Evolutionary conservation across 2,888 invertebrate genomes (phyloP), one percentile per base, ranked within the genome.

Genomic region (Anoncus sp.): DNA sequence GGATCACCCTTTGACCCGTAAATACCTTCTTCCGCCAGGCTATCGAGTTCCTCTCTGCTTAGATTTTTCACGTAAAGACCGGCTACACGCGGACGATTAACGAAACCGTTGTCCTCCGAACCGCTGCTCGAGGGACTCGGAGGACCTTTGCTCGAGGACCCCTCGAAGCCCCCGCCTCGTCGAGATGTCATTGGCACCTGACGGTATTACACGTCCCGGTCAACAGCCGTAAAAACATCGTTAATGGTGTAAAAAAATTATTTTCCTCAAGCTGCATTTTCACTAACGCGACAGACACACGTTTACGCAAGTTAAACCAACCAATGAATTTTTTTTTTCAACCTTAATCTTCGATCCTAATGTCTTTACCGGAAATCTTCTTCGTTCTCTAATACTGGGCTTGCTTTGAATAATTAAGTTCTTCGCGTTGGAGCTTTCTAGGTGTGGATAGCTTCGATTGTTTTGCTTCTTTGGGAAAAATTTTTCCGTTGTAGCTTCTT

Each of bases 121-220:
- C 87, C 85, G 83, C 88, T 87, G 85, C 89, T 88, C 85, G 88
- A 86, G 87, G 89, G 87, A 88, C 86, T 89, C 82, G 86, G 85
- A 85, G 89, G 87, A 84, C 86, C 87, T 84, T 87, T 86, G 70
- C 83, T 70, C 74, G 79, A 81, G 75, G 72, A 84, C 85, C 87
- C 89, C 86, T 88, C 87, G 79, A 79, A 66, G 85, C 89, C 90
- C 86, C 87, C 90, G 85, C 85, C 86, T 82, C 88, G 87, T 85
- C 89, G 88, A 83, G 90, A 88, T 88, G 89, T 90, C 90, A 90
- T 90, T 90, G 89, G 86, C 83, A 75, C 75, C 67, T n/a, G 53
- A 70, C 60, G 49, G 63, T 55, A 67, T 75, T 60, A 31, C 45
- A 63, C 40, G 60, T 75, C 65, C 63, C 53, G 24, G 31, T 59